Evolutionary conservation across 1,140 invertebrate genomes (phyloP).

Genomic region (Pinna nobilis): DNA sequence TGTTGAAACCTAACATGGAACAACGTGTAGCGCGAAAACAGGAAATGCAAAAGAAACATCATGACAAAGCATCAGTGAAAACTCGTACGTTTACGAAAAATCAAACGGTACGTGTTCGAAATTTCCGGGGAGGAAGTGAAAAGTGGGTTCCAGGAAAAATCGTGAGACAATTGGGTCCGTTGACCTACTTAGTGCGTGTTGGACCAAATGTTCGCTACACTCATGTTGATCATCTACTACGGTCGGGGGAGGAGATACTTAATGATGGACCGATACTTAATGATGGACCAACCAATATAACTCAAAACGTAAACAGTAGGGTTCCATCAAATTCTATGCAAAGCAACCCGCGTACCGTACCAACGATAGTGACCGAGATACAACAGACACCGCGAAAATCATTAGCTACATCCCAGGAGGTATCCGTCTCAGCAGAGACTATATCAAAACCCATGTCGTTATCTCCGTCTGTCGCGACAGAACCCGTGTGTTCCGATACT

Average conservation of each 20-base stretch:
- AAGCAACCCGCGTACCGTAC: background rate
- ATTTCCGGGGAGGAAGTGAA: background rate
- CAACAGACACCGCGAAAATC: background rate
- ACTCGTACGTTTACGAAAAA: no score
- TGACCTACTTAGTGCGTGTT: background rate
- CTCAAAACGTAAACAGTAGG: no score
- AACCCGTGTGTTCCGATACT: no score
- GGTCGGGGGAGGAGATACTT: background rate
- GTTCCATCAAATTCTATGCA: background rate
- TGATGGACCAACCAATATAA: no score
- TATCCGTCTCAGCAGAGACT: no score
- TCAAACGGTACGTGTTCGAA: no score
- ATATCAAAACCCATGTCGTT: no score
- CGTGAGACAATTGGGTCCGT: background rate
- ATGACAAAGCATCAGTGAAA: no score
- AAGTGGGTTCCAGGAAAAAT: background rate
- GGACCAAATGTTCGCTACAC: background rate
- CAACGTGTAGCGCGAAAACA: constrained; percentile 4
- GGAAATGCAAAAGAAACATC: background rate
- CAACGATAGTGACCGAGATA: background rate
- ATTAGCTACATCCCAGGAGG: no score
- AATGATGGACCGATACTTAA: background rate
- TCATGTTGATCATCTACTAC: background rate
- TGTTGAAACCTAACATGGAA: constrained; percentile 22
- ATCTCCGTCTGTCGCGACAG: no score